These are phyloP conservation scores for Phylloscopus trochilus DNA, from an alignment of 2,113 vertebrate genomes.

Conservation along the genomic window DNA sequence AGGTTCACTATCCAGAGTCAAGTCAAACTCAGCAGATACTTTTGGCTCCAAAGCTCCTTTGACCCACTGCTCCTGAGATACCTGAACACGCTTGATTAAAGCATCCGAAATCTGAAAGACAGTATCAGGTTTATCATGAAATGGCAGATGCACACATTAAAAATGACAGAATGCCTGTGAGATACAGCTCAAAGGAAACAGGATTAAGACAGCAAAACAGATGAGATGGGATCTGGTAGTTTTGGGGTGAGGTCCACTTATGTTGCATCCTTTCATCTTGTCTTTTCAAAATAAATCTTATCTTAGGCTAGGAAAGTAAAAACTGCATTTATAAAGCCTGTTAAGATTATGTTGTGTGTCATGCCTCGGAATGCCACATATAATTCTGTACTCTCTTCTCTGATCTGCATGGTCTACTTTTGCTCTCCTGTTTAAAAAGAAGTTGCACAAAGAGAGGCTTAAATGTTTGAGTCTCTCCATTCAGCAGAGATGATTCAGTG, in stretches of 20 bases:
- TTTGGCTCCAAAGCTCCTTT: slow-evolving; percentile 96
- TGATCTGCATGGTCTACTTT: background rate
- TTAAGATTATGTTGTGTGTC: background rate
- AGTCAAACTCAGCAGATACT: slow-evolving; percentile 92
- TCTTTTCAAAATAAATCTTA: slow-evolving; percentile 2
- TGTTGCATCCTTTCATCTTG: background rate
- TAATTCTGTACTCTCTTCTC: background rate
- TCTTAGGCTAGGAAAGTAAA: background rate
- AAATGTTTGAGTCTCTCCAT: background rate
- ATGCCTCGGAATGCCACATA: background rate
- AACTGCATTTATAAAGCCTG: background rate
- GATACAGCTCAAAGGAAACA: background rate
- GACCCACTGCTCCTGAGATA: slow-evolving; percentile 97
- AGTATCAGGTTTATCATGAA: background rate
- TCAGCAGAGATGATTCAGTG: background rate
- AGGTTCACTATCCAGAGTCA: slow-evolving; percentile 89
- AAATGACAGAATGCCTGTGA: background rate
- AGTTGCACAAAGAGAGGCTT: background rate
- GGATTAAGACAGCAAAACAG: background rate
- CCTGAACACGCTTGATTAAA: slow-evolving; percentile 91
- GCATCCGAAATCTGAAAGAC: slow-evolving; percentile 91
- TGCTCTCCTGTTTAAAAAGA: background rate
- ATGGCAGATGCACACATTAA: background rate
- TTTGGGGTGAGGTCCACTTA: background rate
- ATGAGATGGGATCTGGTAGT: background rate